These are phyloP conservation scores for Ennomos erosarius DNA, from an alignment of 2,888 invertebrate genomes.

Conservation along the genomic window DNA sequence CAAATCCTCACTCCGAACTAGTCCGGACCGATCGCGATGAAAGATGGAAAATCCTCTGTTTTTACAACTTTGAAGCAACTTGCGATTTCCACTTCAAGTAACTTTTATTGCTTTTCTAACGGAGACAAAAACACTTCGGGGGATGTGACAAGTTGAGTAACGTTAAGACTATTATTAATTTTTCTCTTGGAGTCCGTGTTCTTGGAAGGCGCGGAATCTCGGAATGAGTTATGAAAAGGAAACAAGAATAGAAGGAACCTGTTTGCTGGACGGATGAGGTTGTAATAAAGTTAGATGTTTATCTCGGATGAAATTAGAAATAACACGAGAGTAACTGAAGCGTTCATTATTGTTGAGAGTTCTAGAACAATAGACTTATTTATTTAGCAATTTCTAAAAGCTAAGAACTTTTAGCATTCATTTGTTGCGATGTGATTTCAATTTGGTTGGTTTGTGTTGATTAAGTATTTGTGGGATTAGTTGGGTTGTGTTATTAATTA, in stretches of 20 bases:
- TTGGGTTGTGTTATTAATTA: too few relatives aligned
- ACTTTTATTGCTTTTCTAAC: slow-evolving; percentile 69
- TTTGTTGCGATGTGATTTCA: too few relatives aligned
- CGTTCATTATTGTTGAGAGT: too few relatives aligned
- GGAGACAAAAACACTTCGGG: slow-evolving; percentile 45
- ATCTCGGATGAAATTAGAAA: too few relatives aligned
- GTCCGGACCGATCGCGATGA: slow-evolving; percentile 43
- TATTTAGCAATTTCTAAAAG: too few relatives aligned
- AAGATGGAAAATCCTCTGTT: slow-evolving; percentile 49
- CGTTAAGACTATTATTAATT: slow-evolving; percentile 31
- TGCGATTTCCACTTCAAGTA: slow-evolving; percentile 70
- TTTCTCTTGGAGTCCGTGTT: slow-evolving; percentile 22
- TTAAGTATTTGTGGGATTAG: too few relatives aligned
- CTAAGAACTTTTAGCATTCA: too few relatives aligned
- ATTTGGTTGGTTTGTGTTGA: too few relatives aligned
- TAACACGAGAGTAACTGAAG: too few relatives aligned
- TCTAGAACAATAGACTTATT: too few relatives aligned
- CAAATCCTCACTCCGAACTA: slow-evolving; percentile 47
- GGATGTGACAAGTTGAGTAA: slow-evolving; percentile 39
- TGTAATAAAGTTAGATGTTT: not conserved
- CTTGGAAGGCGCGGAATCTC: not conserved
- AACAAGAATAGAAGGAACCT: not conserved
- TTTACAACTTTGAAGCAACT: slow-evolving; percentile 59
- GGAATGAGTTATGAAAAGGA: slow-evolving; percentile 10
- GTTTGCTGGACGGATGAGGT: not conserved